Evolutionary conservation across 1,140 invertebrate genomes (phyloP).

Genomic region (Heliconius eleuchia): DNA sequence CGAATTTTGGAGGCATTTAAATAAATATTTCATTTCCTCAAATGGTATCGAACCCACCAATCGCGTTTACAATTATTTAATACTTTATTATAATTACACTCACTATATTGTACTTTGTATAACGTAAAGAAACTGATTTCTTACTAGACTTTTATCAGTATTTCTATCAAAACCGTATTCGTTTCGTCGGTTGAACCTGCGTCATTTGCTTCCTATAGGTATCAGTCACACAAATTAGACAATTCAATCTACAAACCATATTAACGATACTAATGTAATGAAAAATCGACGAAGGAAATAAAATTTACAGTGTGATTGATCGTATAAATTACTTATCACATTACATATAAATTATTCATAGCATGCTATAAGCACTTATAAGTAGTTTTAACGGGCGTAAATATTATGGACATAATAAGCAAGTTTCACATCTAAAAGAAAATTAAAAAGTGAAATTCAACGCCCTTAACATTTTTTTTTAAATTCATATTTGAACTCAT

Average conservation of each 20-base stretch:
- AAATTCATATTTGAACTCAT: too few relatives aligned
- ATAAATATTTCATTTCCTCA: too few relatives aligned
- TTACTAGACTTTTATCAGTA: too few relatives aligned
- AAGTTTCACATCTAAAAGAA: background rate
- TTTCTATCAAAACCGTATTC: too few relatives aligned
- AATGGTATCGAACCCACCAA: too few relatives aligned
- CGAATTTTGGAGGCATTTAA: too few relatives aligned
- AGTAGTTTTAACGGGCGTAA: background rate
- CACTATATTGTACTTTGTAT: too few relatives aligned
- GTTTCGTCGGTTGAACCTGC: background rate
- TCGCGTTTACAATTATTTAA: too few relatives aligned
- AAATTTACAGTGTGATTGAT: background rate
- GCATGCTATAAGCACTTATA: conserved; percentile 18
- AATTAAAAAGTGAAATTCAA: too few relatives aligned
- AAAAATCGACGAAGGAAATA: conserved; percentile 11
- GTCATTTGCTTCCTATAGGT: background rate
- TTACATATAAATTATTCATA: conserved; percentile 26
- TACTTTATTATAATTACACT: too few relatives aligned
- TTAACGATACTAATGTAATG: conserved; percentile 9
- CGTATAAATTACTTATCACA: background rate
- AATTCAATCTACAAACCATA: background rate
- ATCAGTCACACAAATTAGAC: background rate
- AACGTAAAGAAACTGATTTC: background rate
- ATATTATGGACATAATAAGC: background rate
- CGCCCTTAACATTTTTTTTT: too few relatives aligned